Base-by-base conservation (phyloP, 2,888 invertebrate genomes). In the Mantis religiosa region DNA sequence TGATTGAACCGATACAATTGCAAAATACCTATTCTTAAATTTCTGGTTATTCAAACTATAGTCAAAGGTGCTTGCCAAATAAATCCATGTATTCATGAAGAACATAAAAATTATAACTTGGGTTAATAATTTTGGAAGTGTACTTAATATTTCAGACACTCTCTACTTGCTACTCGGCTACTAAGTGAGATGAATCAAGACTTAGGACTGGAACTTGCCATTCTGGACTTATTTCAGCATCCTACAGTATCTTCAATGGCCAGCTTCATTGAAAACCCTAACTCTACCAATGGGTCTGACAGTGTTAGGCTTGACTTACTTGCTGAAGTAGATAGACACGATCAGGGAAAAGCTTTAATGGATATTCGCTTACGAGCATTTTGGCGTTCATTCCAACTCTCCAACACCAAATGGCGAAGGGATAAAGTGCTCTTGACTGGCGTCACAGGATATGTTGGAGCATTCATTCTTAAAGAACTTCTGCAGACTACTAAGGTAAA, bases 381-480 rank as follows among this genome's bases (percentile, higher is more conserved):
- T 88, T 91, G 91, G 91, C 90, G 90, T 85, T 90, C 91, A 2
- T 89, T 91, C 9, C 90, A 91, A 34, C 28, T 91, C 28, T 90
- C 90, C 20, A 90, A 89, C 84, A 87, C 90, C 82, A 91, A 90
- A 88, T 91, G 89, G n/a, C 89, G 89, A 12, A 54, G 87, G 27
- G 91, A 91, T 14, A 91, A 90, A 89, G 89, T 92, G n/a, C 84
- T 92, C 0, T 84, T 92, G 81, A 91, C 92, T 28, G 92, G 92
- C 34, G 91, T 90, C 14, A 91, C 91, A 2, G 92, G 92, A 83
- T 92, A 90, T 88, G 88, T 92, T 2, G 92, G 92, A 15, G 90
- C 91, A 12, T 91, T 91, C 89, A 89, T 92, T 84, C 89, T 92
- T 12, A 89, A 91, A 30, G 90, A 91, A 41, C 89, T 92, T 83